A percentile compares a stretch with the other conserved stretches of the same genome.
Conservation (phyloP, 2,797 vertebrate genomes). For the Lycodopsis pacificus region DNA sequence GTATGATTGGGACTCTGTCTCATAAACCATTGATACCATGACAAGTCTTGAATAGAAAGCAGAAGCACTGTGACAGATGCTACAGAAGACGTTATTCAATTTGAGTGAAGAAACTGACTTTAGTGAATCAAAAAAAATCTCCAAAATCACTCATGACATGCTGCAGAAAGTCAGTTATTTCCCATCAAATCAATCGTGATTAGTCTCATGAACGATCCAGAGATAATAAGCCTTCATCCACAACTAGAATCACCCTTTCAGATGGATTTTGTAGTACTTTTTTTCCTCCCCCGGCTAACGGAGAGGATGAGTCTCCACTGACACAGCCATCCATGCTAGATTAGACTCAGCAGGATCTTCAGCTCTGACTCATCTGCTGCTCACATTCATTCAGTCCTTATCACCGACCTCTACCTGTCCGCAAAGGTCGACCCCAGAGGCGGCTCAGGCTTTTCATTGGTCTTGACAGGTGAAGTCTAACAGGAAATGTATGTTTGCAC, state of each 20-base stretch:
- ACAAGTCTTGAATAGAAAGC: conserved; percentile 4
- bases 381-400: not conserved
- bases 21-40: conserved; percentile 14
- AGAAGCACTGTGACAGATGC: conserved; percentile 1
- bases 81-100: not conserved
- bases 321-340: not conserved
- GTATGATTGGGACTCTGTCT: not conserved
- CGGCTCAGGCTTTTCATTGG: conserved; percentile 1
- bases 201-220: not conserved
- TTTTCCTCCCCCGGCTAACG: not conserved
- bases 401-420: conserved; percentile 1
- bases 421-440: not conserved
- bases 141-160: not conserved
- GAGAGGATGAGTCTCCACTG: conserved; percentile 28
- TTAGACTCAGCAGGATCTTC: conserved; percentile 37
- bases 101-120: not conserved
- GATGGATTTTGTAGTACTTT: not conserved
- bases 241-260: not conserved
- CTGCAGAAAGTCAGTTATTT: not conserved
- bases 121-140: not conserved
- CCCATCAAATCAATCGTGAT: not conserved
- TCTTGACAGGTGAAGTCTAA: conserved; percentile 20
- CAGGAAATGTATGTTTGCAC: conserved; percentile 33
- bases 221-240: not conserved
- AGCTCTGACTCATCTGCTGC: conserved; percentile 46